Evolutionary conservation across 2,797 vertebrate species (phyloP).

Genomic region (Spizella passerina): DNA sequence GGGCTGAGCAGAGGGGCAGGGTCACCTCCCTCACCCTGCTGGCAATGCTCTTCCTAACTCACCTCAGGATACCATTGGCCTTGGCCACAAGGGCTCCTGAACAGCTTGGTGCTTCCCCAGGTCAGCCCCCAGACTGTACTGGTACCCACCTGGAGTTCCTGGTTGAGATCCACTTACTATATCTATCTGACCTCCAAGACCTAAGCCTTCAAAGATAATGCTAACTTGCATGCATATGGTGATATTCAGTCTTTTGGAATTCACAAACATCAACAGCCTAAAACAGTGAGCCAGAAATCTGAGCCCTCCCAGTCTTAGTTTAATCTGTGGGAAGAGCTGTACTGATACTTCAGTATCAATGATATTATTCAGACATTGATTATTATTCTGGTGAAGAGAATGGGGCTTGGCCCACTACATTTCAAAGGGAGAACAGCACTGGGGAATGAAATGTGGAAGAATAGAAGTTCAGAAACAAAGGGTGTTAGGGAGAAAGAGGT

Average conservation of each 20-base stretch:
- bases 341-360: not conserved
- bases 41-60: rapidly evolving
- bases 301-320: not conserved
- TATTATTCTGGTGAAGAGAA: not conserved
- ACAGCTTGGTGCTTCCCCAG: not conserved
- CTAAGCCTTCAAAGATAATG: not conserved
- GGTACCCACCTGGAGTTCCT: not conserved
- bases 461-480: not conserved
- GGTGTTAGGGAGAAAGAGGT: not conserved
- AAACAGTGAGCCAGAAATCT: not conserved
- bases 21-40: not conserved
- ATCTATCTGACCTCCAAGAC: not conserved
- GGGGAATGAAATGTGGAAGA: not conserved
- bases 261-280: not conserved
- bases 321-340: not conserved
- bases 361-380: not conserved
- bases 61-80: too few species aligned
- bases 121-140: not conserved
- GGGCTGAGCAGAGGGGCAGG: not conserved
- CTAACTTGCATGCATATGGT: not conserved
- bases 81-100: not conserved
- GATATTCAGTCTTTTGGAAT: not conserved
- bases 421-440: not conserved
- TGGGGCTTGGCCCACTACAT: not conserved
- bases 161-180: not conserved